Conservation (phyloP, 2,888 invertebrate genomes). For the Luperina nickerlii region DNA sequence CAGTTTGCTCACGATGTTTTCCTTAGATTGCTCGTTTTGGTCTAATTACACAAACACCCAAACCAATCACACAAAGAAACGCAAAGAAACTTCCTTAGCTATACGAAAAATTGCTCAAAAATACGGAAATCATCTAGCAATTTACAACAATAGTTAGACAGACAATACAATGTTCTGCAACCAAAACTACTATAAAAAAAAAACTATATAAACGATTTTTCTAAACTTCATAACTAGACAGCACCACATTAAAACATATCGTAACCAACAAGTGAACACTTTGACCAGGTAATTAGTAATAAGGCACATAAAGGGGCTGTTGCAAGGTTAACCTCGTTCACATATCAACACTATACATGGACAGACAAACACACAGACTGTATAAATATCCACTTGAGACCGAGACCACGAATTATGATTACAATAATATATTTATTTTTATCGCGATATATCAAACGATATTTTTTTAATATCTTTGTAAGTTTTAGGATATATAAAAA, state of each 20-base stretch:
- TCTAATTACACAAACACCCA: background rate
- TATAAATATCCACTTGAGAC: conserved; percentile 12
- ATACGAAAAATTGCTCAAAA: background rate
- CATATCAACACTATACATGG: conserved; percentile 22
- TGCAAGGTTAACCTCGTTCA: conserved; percentile 55
- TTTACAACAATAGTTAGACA: background rate
- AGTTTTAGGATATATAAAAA: background rate
- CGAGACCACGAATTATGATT: conserved; percentile 3
- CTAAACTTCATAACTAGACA: background rate
- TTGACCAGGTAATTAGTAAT: conserved; percentile 53
- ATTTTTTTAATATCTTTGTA: background rate
- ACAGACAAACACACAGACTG: background rate
- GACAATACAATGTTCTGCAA: background rate
- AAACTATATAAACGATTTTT: too few relatives aligned
- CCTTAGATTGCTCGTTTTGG: background rate
- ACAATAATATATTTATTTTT: conserved; percentile 11
- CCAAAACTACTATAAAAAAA: background rate
- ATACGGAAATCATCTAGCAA: background rate
- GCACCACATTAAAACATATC: conserved; percentile 19
- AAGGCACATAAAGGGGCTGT: conserved; percentile 32
- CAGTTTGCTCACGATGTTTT: too few relatives aligned
- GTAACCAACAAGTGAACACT: conserved; percentile 36
- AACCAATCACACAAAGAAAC: background rate
- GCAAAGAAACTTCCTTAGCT: background rate
- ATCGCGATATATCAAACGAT: background rate